A percentile compares a stretch with the other conserved stretches of the same genome.
Evolutionary conservation across 2,113 vertebrate species (phyloP).

Genomic region (Pseudolaguvia tuberculata): DNA sequence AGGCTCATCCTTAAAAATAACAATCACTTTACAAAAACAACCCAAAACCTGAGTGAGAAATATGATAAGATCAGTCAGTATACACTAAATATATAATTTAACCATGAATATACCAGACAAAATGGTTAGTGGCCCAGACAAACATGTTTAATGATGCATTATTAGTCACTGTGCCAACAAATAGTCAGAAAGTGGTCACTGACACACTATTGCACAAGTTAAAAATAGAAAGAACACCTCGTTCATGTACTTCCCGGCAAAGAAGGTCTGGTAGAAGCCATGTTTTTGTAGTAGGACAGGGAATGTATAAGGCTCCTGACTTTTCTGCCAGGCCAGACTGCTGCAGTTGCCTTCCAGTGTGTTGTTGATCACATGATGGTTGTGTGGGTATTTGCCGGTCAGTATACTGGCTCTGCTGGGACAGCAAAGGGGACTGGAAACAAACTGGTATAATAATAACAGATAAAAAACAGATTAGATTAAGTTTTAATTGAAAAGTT

Average conservation of each 20-base stretch:
- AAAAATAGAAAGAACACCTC: constrained; percentile 68
- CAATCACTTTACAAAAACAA: too few relatives aligned
- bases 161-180: not conserved
- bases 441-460: constrained; percentile 72
- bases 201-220: not conserved
- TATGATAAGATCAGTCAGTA: too few relatives aligned
- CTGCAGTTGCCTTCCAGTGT: constrained; percentile 96
- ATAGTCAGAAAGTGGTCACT: not conserved
- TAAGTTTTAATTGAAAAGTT: too few relatives aligned
- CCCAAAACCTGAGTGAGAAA: too few relatives aligned
- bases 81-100: too few relatives aligned
- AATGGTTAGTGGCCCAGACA: not conserved
- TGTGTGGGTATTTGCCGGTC: constrained; percentile 95
- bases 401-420: constrained; percentile 95
- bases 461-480: too few relatives aligned
- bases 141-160: not conserved
- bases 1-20: too few relatives aligned
- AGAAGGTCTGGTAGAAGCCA: constrained; percentile 90
- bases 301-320: constrained; percentile 82
- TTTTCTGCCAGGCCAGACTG: constrained; percentile 92
- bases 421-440: constrained; percentile 95
- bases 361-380: constrained; percentile 96
- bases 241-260: constrained; percentile 96
- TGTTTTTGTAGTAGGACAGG: constrained; percentile 74
- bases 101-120: not conserved